These are phyloP conservation scores for Etheostoma spectabile DNA, from an alignment of 2,113 vertebrate genomes.

Conservation along the genomic window DNA sequence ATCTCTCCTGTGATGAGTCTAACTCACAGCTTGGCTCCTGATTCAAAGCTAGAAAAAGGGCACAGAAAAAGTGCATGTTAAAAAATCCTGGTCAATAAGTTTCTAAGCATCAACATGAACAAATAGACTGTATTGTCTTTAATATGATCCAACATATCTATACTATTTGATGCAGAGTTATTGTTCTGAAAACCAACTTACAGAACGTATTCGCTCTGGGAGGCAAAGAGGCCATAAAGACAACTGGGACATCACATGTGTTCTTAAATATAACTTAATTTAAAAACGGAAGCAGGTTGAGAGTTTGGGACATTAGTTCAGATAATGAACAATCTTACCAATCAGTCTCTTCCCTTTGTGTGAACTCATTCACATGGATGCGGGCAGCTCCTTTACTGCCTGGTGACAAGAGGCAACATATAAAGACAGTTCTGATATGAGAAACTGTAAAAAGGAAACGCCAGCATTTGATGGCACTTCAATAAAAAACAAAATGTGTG, in stretches of 20 bases:
- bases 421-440: conserved; percentile 85
- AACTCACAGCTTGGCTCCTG: conserved; percentile 2
- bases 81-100: neutral
- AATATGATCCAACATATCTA: neutral
- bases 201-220: conserved; percentile 28
- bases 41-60: conserved; percentile 36
- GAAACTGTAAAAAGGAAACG: conserved; percentile 44
- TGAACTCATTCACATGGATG: conserved; percentile 88
- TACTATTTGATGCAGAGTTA: neutral
- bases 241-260: conserved; percentile 15
- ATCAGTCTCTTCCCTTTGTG: conserved; percentile 87
- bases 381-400: conserved; percentile 93
- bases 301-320: conserved; percentile 40
- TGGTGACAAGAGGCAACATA: conserved; percentile 95
- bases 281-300: conserved; percentile 4
- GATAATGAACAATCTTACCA: conserved; percentile 87
- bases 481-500: conserved; percentile 24
- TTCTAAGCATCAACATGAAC: conserved; percentile 3
- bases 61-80: conserved; percentile 50
- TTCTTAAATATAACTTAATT: conserved; percentile 1
- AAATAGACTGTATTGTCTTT: neutral
- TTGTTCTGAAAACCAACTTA: neutral
- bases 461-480: conserved; percentile 52
- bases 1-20: neutral
- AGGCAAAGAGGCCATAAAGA: conserved; percentile 15